These are phyloP conservation scores for Pluvialis apricaria DNA, from an alignment of 2,113 vertebrate species.

Conservation along the genomic window DNA sequence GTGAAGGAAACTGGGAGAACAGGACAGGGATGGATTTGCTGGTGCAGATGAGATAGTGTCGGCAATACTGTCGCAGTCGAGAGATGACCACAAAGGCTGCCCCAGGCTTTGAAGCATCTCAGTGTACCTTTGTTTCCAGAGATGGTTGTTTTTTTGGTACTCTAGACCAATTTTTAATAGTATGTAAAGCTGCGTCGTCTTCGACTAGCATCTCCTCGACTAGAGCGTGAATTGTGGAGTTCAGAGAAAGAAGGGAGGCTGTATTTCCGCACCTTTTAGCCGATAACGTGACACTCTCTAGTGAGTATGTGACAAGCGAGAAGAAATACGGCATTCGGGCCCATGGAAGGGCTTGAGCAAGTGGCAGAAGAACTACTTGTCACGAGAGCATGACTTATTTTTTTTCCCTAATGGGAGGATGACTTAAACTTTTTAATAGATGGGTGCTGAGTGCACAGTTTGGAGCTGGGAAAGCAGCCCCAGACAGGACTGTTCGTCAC, in stretches of 20 bases:
- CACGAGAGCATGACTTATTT: not conserved
- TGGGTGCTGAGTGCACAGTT: not conserved
- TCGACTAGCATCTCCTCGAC: not conserved
- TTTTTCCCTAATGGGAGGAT: not conserved
- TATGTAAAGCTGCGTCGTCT: accelerated
- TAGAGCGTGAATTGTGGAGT: not conserved
- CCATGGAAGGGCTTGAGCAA: not conserved
- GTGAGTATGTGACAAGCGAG: accelerated
- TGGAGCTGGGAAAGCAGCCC: not conserved
- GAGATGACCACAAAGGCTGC: not conserved
- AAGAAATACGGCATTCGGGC: not conserved
- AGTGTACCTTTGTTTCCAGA: not conserved
- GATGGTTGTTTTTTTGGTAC: not conserved
- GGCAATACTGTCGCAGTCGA: accelerated
- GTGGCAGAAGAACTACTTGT: not conserved
- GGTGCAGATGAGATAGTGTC: not conserved
- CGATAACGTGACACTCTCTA: accelerated
- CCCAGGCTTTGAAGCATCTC: not conserved
- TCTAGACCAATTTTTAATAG: not conserved
- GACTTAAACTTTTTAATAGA: not conserved
- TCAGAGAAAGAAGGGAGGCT: not conserved
- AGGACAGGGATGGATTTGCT: not conserved
- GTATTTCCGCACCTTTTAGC: not conserved
- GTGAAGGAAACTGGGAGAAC: not conserved
- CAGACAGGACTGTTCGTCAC: not conserved